Evolutionary conservation across 2,797 vertebrate species (phyloP).

Genomic region (Prunella strophiata): DNA sequence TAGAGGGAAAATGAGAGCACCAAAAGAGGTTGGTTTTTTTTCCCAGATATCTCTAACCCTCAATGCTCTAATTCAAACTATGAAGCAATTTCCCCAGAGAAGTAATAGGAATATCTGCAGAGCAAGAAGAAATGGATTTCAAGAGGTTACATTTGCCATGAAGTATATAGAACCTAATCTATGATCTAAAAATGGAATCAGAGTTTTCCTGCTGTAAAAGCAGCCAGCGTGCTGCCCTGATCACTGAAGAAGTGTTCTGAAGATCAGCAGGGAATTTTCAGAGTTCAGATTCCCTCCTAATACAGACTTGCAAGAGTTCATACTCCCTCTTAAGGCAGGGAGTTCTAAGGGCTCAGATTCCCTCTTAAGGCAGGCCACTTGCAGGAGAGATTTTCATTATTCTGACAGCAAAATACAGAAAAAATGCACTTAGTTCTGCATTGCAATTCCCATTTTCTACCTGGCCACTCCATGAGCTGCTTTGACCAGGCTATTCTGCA

Average conservation of each 20-base stretch:
- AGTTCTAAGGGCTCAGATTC: not conserved
- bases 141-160: not conserved
- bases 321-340: not conserved
- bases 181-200: not conserved
- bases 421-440: not conserved
- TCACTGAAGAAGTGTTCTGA: not conserved
- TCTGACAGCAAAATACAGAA: not conserved
- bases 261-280: not conserved
- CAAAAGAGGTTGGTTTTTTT: not conserved
- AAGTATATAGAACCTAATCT: not conserved
- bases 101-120: not conserved
- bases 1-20: not conserved
- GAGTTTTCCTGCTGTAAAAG: not conserved
- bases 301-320: not conserved
- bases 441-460: not conserved
- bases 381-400: not conserved
- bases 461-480: not conserved
- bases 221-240: rapidly evolving
- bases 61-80: not conserved
- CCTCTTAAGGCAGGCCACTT: not conserved
- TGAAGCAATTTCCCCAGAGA: not conserved
- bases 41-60: not conserved
- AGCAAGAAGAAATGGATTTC: not conserved
- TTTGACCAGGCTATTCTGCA: not conserved
- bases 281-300: not conserved